A percentile compares a stretch with the other conserved stretches of the same genome.
Evolutionary conservation across 2,113 vertebrate species (phyloP).

Genomic region (Arizona elegans): DNA sequence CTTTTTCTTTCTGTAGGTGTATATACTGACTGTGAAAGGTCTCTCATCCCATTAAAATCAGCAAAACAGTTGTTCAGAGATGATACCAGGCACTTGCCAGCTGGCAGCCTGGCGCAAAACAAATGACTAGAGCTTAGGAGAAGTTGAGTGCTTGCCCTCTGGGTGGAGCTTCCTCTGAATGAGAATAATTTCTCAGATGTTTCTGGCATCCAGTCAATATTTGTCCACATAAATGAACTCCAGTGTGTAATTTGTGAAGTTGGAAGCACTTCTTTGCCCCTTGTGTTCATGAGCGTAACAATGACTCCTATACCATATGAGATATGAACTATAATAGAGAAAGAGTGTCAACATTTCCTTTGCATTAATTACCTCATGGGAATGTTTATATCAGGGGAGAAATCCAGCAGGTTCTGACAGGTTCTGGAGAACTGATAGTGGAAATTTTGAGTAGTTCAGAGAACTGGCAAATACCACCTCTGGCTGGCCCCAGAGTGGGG

Average conservation of each 20-base stretch:
- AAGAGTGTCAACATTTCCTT: background rate
- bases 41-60: background rate
- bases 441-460: no score
- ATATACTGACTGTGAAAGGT: background rate
- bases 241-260: background rate
- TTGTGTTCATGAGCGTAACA: background rate
- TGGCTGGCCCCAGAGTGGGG: no score
- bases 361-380: no score
- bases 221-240: slow-evolving; percentile 12
- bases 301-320: background rate
- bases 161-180: background rate
- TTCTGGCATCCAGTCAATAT: slow-evolving; percentile 13
- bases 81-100: background rate
- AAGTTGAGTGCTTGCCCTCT: background rate
- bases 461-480: no score
- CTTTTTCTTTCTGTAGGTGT: background rate
- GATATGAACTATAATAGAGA: background rate
- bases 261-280: background rate
- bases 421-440: no score
- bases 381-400: background rate
- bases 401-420: no score
- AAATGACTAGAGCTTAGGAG: background rate
- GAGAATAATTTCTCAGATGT: background rate
- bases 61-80: slow-evolving; percentile 10
- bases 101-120: background rate